Evolutionary conservation across 2,888 invertebrate genomes (phyloP).

Genomic region (Heliconius sara): DNA sequence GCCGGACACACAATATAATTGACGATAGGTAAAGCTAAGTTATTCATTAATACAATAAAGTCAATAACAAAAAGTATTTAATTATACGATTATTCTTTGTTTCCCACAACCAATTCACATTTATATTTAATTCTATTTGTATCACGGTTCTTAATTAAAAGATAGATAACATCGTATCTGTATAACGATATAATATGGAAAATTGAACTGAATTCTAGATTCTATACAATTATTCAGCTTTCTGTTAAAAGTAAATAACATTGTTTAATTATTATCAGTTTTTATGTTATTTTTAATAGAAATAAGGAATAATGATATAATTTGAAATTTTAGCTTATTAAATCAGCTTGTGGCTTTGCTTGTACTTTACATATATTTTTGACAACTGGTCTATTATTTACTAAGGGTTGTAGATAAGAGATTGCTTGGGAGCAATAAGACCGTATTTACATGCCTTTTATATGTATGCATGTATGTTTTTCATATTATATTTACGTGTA

Average conservation of each 20-base stretch:
- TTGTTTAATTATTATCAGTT: background rate
- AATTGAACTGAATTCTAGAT: background rate
- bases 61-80: background rate
- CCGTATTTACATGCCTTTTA: background rate
- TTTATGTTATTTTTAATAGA: background rate
- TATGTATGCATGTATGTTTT: too few relatives aligned
- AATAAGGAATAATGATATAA: background rate
- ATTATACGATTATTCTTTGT: background rate
- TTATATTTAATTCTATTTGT: background rate
- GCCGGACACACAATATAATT: too few relatives aligned
- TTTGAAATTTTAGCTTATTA: background rate
- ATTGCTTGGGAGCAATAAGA: background rate
- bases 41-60: background rate
- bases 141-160: slow-evolving; percentile 1
- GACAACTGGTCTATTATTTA: background rate
- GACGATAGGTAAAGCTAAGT: too few relatives aligned
- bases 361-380: background rate
- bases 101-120: background rate
- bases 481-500: too few relatives aligned
- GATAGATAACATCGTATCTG: background rate
- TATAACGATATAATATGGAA: background rate
- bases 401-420: background rate
- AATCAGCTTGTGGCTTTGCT: background rate
- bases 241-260: background rate
- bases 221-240: background rate